Evolutionary conservation across 92 coral and sea anemone species (phyloP).

Genomic region (Pocillopora grandis): DNA sequence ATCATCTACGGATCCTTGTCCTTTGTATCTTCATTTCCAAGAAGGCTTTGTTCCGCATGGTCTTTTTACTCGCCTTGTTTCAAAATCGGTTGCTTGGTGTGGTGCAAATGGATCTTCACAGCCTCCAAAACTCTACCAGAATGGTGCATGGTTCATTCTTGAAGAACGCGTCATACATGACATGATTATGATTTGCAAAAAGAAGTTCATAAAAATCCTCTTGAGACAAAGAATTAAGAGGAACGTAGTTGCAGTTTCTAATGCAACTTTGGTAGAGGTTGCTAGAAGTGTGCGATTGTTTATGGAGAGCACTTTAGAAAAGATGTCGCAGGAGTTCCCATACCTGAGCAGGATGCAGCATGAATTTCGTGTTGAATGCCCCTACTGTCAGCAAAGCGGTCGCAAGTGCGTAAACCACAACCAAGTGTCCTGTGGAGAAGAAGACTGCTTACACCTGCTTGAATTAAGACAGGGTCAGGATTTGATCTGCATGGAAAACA

Average conservation of each 20-base stretch:
- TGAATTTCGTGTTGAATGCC: neutral
- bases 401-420: neutral
- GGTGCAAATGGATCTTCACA: neutral
- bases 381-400: neutral
- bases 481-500: neutral
- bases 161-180: slow-evolving; percentile 13
- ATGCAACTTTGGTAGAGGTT: neutral
- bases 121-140: slow-evolving; percentile 44
- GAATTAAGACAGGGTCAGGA: neutral
- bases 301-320: neutral
- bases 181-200: slow-evolving; percentile 42
- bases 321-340: neutral
- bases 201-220: slow-evolving; percentile 52
- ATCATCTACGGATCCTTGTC: too few species aligned
- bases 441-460: slow-evolving; percentile 6
- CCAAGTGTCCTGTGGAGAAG: neutral
- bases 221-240: neutral
- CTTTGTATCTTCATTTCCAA: too few species aligned
- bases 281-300: neutral
- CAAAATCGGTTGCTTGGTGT: too few species aligned
- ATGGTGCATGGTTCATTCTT: slow-evolving; percentile 46
- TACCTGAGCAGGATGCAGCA: neutral
- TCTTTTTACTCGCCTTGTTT: too few species aligned
- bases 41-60: too few species aligned
- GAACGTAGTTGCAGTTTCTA: neutral